Conservation (phyloP, 2,113 vertebrate genomes). For the Triplophysa siluroides region DNA sequence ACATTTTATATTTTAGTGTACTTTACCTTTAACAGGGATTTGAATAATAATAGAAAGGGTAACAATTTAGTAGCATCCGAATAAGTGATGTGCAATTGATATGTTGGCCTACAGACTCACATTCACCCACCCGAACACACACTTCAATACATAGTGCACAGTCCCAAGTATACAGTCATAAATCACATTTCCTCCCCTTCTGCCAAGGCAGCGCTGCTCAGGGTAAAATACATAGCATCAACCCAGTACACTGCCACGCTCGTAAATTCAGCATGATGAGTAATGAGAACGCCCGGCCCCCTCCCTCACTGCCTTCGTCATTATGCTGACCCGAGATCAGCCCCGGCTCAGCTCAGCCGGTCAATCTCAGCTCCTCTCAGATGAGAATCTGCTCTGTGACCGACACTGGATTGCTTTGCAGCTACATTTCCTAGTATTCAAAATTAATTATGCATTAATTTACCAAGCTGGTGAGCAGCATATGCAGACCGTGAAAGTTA, state of each 20-base stretch:
- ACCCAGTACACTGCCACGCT: constrained; percentile 33
- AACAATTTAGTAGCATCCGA: constrained; percentile 25
- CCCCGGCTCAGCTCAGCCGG: not conserved
- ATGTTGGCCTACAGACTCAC: constrained; percentile 3
- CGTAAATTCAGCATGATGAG: constrained; percentile 44
- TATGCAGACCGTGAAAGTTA: constrained; percentile 12
- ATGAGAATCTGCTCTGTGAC: constrained; percentile 21
- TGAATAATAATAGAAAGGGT: not conserved
- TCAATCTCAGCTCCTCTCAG: constrained; percentile 9
- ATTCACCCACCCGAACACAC: constrained; percentile 1
- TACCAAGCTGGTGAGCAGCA: constrained; percentile 19
- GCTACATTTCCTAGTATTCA: constrained; percentile 14
- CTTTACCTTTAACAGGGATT: not conserved
- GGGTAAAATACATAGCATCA: constrained; percentile 35
- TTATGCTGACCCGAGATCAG: constrained; percentile 7
- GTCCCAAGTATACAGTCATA: constrained; percentile 18
- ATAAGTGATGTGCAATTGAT: constrained; percentile 25
- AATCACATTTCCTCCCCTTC: constrained; percentile 36
- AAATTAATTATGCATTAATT: constrained; percentile 35
- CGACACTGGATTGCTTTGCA: constrained; percentile 8
- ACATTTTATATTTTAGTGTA: constrained; percentile 3
- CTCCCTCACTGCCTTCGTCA: not conserved
- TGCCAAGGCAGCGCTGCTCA: constrained; percentile 33
- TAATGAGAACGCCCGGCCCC: constrained; percentile 9
- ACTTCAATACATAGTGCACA: constrained; percentile 17